Evolutionary conservation across 2,888 invertebrate genomes (phyloP), one percentile per base, ranked within the genome.

Genomic region (Acrocyrtus sp.): DNA sequence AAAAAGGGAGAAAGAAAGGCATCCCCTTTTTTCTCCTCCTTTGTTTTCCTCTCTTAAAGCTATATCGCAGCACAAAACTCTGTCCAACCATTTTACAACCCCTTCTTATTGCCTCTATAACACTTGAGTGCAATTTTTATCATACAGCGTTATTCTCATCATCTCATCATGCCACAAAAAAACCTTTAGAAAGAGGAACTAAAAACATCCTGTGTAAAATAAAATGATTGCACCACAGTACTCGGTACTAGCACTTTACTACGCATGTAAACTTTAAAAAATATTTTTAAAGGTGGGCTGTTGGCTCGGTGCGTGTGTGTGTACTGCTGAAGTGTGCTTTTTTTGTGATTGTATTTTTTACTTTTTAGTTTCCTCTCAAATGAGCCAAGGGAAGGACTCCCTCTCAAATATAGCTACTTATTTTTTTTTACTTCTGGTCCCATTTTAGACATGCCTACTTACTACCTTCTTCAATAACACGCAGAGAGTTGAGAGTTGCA

Each of bases 181-280:
- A 10, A 41, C 22, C 34, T 54, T 61, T 24, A 69, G 43, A 61
- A 60, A 53, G 68, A 69, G 68, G 68, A 69, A 69, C 68, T 48
- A 61, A 60, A n/a, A 69, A 69, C 68, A 69, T 69, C 68, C 68
- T 69, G 68, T 69, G 61, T 69, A n/a, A n/a, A n/a, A n/a, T n/a
- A n/a, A n/a, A n/a, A n/a, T n/a, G n/a, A n/a, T n/a, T n/a, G n/a
- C n/a, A n/a, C n/a, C n/a, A n/a, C n/a, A n/a, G n/a, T n/a, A n/a
- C n/a, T n/a, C n/a, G n/a, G n/a, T n/a, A n/a, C n/a, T n/a, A n/a
- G n/a, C n/a, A n/a, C n/a, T n/a, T n/a, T n/a, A n/a, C n/a, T n/a
- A n/a, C n/a, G n/a, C n/a, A n/a, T n/a, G n/a, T n/a, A n/a, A n/a
- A n/a, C n/a, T n/a, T n/a, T n/a, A n/a, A n/a, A n/a, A n/a, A n/a